Base-by-base conservation (phyloP, 1,140 invertebrate genomes). In the Pseudomyrmex dendroicus region DNA sequence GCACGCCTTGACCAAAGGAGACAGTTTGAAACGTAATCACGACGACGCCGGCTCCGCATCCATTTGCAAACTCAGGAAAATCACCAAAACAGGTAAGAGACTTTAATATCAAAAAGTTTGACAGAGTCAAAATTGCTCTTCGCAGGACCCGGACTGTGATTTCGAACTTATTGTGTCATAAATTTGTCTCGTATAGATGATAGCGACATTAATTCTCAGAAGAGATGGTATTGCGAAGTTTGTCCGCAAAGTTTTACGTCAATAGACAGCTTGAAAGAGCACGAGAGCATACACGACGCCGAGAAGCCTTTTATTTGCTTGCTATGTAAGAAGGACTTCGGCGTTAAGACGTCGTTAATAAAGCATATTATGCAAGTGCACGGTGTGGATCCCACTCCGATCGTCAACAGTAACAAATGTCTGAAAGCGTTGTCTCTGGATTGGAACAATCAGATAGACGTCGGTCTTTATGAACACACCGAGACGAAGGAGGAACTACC, bases 301-400 rank as follows among this genome's bases (percentile, higher is more conserved):
- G 92, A 93, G 17, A 93, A 94, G 59, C 93, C 93, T 4, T 95
- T 87, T 77, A 82, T 93, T 54, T 95, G 95, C 74, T 87, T 95
- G 70, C 66, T 95, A 0, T 95, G 95, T 76, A 92, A 94, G 72
- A 93, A 94, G 82, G 91, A 92, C 83, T 95, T 95, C 70, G 90
- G 88, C 1, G 48, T 93, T 5, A 94, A 94, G 68, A 92, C 93
- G 22, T 93, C 91, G 25, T 83, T 95, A 22, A 94, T 92, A 68
- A 90, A 92, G 84, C 95, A 95, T 74, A 93, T 95, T 44, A 83
- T 94, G n/a, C 88, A 91, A 2, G 85, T 90, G 12, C 95, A 95
- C 73, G 93, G 93, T 0, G 92, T 94, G 9, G 87, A 89, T 72
- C 87, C 87, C 44, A 56, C 10, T 13, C 84, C 92, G 44, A 89